Conservation (phyloP, 2,888 invertebrate genomes). For the Brachypalpus laphriformis region DNA sequence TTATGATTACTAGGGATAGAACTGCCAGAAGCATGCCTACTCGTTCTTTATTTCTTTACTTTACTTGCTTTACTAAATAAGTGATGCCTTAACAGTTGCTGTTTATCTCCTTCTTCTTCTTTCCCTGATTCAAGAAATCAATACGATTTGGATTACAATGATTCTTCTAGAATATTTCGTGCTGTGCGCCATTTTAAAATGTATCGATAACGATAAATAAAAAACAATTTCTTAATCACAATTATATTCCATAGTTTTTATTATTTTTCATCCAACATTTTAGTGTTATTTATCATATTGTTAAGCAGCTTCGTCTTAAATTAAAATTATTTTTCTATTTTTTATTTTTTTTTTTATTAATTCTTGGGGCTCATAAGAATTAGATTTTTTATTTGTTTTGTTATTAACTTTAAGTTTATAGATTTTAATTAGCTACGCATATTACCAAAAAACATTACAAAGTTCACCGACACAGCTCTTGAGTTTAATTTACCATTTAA, state of each 20-base stretch:
- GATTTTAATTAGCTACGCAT: neutral
- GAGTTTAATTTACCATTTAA: slow-evolving; percentile 18
- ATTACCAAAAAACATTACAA: neutral
- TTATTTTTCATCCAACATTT: slow-evolving; percentile 58
- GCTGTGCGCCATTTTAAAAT: too few relatives aligned
- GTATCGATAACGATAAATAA: neutral
- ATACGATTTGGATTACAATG: too few relatives aligned
- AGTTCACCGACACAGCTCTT: slow-evolving; percentile 40
- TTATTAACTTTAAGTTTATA: slow-evolving; percentile 1
- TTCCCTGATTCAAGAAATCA: too few relatives aligned
- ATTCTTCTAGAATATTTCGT: too few relatives aligned
- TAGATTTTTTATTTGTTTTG: slow-evolving; percentile 26
- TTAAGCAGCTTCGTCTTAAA: slow-evolving; percentile 1
- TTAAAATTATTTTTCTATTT: slow-evolving; percentile 1
- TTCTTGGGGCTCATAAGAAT: slow-evolving; percentile 78
- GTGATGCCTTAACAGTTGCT: too few relatives aligned
- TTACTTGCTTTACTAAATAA: too few relatives aligned
- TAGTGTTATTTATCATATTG: slow-evolving; percentile 16
- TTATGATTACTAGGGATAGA: too few relatives aligned
- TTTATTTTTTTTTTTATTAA: slow-evolving; percentile 62
- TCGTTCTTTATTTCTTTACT: too few relatives aligned
- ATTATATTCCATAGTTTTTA: slow-evolving; percentile 30
- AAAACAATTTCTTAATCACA: slow-evolving; percentile 13
- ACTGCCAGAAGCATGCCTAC: too few relatives aligned
- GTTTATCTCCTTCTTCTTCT: too few relatives aligned